Evolutionary conservation across 2,113 vertebrate genomes (phyloP), one percentile per base, ranked within the genome.

Genomic region (Benitochromis conjunctus): DNA sequence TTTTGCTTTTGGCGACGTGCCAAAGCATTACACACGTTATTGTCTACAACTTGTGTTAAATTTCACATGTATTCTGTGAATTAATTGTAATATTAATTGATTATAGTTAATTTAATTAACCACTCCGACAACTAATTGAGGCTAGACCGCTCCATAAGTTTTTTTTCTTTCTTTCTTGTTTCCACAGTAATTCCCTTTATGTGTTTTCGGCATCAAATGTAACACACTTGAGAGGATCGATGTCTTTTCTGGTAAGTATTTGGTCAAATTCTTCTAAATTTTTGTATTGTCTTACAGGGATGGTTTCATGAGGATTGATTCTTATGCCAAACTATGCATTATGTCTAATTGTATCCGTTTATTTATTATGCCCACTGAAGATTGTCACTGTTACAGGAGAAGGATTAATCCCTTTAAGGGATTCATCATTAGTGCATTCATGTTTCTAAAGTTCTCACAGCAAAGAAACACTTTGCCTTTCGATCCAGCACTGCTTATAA

Each of bases 181-280:
- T 92, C 82, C 64, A 54, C 88, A 95, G 95, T 82, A 87, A 69
- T 90, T 83, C 71, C 21, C 54, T 83, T 78, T 58, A 77, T 54
- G 48, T 88, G 77, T 86, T 96, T 93, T 88, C 80, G 9, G 81
- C 38, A 74, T 86, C 64, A 48, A 81, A 87, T 92, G 93, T 90
- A 54, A 92, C 87, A 83, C 79, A 64, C 53, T 82, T 93, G 86
- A 87, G 87, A 90, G 95, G 95, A 96, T 93, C 95, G 91, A 97
- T 97, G 96, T 97, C 96, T 95, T 97, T 97, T 96, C 93, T 97
- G 94, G 96, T 97, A 88, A 95, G 96, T 95, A 41, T 86, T 54
- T 83, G 16, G 41, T 18, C 26, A 69, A 26, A 13, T 76, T 5
- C 36, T 8, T 86, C 29, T 5, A 38, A 36, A 82, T 55, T 83